These are phyloP conservation scores for Takifugu flavidus DNA, from an alignment of 2,113 vertebrate species.

Conservation along the genomic window DNA sequence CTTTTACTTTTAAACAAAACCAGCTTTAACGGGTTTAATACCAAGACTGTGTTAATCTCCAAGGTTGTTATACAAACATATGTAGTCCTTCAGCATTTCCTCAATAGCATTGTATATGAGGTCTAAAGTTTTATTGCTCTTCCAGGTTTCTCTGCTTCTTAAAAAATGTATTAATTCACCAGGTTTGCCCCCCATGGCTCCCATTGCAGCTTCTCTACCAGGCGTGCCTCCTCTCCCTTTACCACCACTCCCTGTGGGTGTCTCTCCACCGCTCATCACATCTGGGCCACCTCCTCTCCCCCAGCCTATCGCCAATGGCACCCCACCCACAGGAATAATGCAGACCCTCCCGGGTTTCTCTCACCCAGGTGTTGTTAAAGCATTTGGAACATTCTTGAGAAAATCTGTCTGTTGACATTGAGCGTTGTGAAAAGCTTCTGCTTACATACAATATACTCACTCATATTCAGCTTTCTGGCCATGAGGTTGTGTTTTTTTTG, in stretches of 20 bases:
- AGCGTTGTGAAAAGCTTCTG: conserved; percentile 7
- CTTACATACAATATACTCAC: conserved; percentile 1
- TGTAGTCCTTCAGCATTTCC: no score
- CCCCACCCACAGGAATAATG: conserved; percentile 82
- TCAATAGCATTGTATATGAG: no score
- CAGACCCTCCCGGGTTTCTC: conserved; percentile 88
- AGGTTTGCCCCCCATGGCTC: conserved; percentile 85
- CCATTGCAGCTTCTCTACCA: conserved; percentile 77
- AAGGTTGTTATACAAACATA: no score
- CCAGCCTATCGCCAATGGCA: conserved; percentile 86
- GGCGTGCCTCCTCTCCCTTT: conserved; percentile 87
- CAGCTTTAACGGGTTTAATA: no score
- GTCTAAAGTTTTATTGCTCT: neutral
- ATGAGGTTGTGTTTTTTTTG: no score
- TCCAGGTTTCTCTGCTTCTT: neutral
- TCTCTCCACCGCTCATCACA: conserved; percentile 90
- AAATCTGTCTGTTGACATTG: no score
- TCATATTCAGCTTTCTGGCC: no score
- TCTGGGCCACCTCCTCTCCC: conserved; percentile 84
- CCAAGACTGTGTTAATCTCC: no score
- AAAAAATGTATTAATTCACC: neutral
- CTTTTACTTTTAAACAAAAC: no score
- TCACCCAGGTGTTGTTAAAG: conserved; percentile 80
- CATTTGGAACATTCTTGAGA: no score
- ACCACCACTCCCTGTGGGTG: conserved; percentile 87